Evolutionary conservation across 35 echinoderm and acorn worm species (phyloP), one percentile per base, ranked within the genome.

Genomic region (Diadema setosum): DNA sequence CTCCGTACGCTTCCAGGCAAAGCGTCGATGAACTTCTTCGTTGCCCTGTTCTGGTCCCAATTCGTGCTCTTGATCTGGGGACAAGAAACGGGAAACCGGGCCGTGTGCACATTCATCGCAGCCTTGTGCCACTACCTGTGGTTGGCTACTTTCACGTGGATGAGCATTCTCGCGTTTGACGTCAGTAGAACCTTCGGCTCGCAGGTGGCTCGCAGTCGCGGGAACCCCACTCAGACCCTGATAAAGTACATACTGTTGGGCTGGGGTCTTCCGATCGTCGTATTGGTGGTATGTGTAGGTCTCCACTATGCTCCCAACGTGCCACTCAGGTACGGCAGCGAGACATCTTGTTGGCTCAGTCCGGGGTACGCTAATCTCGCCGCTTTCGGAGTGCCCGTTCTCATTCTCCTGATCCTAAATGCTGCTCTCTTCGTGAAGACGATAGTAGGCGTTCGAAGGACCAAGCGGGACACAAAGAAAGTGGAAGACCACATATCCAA

Each of bases 121-220:
- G 82, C 58, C 2, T 12, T 82, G 12, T 50, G 31, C 1, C 91
- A 93, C 57, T 93, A 88, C 56, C 43, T 93, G n/a, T 93, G 91
- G 91, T 35, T 93, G 32, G 18, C 85, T 39, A 70, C 58, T 14
- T 93, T 93, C 23, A 31, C 69, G 5, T 93, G 91, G 91, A 93
- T 87, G 76, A 93, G 52, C 17, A 52, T 87, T 39, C 87, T 88
- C 20, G 85, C 86, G 5, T 93, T 56, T 85, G 91, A 89, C 84
- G 86, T 93, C 45, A 93, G 81, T 25, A 58, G 91, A 8, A 93
- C 86, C 30, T 87, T 92, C 27, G 85, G 65, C 36, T n/a, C n/a
- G n/a, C n/a, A n/a, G n/a, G n/a, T n/a, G n/a, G 70, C 33, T 15
- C 15, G 42, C 8, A 31, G 59, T 8, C n/a, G n/a, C n/a, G 52